Conservation (phyloP, 2,113 vertebrate species). For the human (Homo sapiens) region DNA sequence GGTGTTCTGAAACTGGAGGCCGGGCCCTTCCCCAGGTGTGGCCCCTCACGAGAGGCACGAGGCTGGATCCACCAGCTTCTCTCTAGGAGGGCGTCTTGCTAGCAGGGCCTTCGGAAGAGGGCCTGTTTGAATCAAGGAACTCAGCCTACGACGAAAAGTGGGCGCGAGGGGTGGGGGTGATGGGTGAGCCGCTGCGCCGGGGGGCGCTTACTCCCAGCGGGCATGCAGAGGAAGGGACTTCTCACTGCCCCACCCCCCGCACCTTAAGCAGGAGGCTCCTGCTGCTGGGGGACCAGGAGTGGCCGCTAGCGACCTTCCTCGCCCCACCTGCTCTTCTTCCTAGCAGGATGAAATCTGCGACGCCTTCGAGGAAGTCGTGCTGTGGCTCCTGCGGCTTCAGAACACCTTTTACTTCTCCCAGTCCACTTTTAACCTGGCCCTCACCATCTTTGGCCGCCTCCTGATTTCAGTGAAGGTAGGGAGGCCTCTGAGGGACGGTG, state of each 20-base stretch:
- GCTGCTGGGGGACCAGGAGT: not conserved
- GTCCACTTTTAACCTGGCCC: conserved; percentile 83
- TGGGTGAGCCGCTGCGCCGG: no score
- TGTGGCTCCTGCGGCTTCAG: conserved; percentile 84
- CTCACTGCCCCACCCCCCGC: not conserved
- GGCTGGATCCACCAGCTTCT: not conserved
- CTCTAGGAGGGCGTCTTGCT: not conserved
- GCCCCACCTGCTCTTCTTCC: not conserved
- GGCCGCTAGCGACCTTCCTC: not conserved
- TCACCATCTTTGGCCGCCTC: conserved; percentile 83
- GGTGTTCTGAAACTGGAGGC: not conserved
- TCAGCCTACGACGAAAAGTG: not conserved
- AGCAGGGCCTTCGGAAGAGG: not conserved
- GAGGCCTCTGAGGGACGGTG: not conserved
- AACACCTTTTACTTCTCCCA: conserved; percentile 82
- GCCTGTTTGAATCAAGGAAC: no score
- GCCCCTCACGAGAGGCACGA: not conserved
- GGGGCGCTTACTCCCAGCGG: not conserved
- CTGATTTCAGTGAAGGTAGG: conserved; percentile 85
- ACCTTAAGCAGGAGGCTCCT: not conserved
- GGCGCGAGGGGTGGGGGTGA: not conserved
- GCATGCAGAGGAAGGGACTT: not conserved
- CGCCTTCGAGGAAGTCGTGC: conserved; percentile 79
- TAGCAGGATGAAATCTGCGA: conserved; percentile 83
- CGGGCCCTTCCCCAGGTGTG: not conserved